Base-by-base conservation (phyloP, 92 coral and sea anemone species). In the Zoanthus sansibaricus region DNA sequence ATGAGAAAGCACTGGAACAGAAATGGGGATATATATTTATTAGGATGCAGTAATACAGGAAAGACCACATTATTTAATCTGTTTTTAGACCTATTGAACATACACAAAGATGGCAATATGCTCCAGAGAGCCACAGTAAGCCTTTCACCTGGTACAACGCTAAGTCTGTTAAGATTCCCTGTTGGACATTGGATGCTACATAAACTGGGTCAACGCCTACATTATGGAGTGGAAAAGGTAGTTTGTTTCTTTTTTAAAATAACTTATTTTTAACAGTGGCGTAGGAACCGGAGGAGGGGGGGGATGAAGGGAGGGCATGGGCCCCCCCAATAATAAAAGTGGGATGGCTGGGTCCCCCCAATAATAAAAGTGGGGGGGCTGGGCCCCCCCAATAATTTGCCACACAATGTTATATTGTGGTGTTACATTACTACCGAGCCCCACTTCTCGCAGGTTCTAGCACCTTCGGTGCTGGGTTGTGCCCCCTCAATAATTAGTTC, bases 31-130 rank as follows among this genome's bases (percentile, higher is more conserved):
- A 79, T 95, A 8, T 97, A 97, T 59, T 76, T 97, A 6, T 61
- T 97, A 46, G 99, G 99, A 12, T 91, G 98, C 42, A 93, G 91
- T 72, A 97, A 97, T 55, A 64, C 96, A 73, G 99, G 99, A 9
- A 97, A 97, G 89, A 93, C 99, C 18, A 90, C 97, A 20, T 85
- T 97, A 54, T 97, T 97, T 82, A 97, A 97, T 91, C 88, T 93
- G 67, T 75, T 97, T 7, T 64, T 93, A 66, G 99, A 97, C 49
- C 90, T 97, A 33, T 83, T 94, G 68, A 91, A 90, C 82, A 97
- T 88, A 46, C 93, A 96, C 79, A 94, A 96, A 83, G 91, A 88
- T 8, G 98, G 93, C 16, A 90, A 95, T 73, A 89, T 97, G 94
- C 66, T 97, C 1, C 97, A 95, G 54, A 87, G 98, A 83, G 96